Conservation (phyloP, 2,797 vertebrate genomes). For the Gymnodraco acuticeps region DNA sequence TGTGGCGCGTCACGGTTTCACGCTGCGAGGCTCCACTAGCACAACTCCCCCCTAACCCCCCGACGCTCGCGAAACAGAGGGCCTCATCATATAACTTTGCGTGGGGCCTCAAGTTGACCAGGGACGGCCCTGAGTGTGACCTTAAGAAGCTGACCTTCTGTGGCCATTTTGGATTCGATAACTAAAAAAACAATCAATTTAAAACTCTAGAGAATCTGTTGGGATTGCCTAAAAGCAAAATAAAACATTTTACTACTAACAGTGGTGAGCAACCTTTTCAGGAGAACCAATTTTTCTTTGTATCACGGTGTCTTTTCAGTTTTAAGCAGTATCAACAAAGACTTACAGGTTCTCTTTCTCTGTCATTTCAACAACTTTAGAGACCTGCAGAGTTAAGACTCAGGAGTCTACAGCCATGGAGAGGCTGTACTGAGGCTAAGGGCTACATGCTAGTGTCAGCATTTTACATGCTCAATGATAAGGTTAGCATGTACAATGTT, state of each 20-base stretch:
- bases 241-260: not conserved
- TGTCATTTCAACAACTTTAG: not conserved
- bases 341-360: not conserved
- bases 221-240: not conserved
- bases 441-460: not conserved
- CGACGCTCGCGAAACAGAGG: too few relatives aligned
- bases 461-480: not conserved
- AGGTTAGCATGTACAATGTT: not conserved
- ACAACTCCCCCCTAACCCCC: too few relatives aligned
- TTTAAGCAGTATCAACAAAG: not conserved
- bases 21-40: too few relatives aligned
- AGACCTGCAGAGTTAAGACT: constrained; percentile 1
- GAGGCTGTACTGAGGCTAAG: not conserved
- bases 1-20: too few relatives aligned
- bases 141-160: not conserved
- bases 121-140: not conserved
- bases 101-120: not conserved
- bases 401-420: not conserved
- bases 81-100: too few relatives aligned
- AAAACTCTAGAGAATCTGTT: not conserved
- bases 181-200: not conserved
- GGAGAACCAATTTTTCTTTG: not conserved
- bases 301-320: not conserved
- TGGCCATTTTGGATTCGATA: not conserved
- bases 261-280: not conserved